Percentiles rank a stretch among this genome's conserved stretches.
These are phyloP conservation scores for Helarctos malayanus DNA, from an alignment of 2,797 vertebrate species.

Conservation along the genomic window DNA sequence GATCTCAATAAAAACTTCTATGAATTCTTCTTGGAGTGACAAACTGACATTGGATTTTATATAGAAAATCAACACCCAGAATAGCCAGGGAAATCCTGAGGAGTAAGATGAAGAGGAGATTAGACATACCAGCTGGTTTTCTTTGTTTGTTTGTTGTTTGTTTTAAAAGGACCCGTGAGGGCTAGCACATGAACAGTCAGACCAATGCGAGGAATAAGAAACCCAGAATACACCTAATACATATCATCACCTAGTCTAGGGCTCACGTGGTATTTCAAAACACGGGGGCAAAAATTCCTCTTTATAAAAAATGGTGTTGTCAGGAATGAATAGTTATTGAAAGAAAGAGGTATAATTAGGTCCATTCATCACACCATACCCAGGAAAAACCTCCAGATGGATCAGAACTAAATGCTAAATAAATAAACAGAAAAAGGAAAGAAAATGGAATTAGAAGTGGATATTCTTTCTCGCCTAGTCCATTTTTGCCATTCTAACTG, in stretches of 20 bases:
- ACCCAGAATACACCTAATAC: not conserved
- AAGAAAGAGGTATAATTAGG: not conserved
- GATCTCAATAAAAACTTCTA: not conserved
- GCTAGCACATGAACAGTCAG: accelerated
- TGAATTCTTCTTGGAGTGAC: not conserved
- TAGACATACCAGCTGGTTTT: not conserved
- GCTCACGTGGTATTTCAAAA: not conserved
- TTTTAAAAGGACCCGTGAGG: accelerated
- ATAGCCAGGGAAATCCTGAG: not conserved
- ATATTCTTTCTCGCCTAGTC: too few species aligned
- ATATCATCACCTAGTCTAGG: accelerated
- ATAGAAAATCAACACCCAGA: not conserved
- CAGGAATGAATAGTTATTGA: not conserved
- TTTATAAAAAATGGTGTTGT: not conserved
- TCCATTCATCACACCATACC: not conserved
- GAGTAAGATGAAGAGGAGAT: not conserved
- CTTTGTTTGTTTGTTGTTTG: not conserved
- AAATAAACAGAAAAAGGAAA: not conserved
- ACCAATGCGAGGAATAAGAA: too few species aligned
- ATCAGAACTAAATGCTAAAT: not conserved
- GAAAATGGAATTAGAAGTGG: not conserved
- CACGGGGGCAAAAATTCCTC: not conserved
- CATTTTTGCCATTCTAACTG: too few species aligned
- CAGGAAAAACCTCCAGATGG: not conserved
- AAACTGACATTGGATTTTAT: not conserved